Evolutionary conservation across 2,797 vertebrate genomes (phyloP), one percentile per base, ranked within the genome.

Genomic region (Argentina silus): DNA sequence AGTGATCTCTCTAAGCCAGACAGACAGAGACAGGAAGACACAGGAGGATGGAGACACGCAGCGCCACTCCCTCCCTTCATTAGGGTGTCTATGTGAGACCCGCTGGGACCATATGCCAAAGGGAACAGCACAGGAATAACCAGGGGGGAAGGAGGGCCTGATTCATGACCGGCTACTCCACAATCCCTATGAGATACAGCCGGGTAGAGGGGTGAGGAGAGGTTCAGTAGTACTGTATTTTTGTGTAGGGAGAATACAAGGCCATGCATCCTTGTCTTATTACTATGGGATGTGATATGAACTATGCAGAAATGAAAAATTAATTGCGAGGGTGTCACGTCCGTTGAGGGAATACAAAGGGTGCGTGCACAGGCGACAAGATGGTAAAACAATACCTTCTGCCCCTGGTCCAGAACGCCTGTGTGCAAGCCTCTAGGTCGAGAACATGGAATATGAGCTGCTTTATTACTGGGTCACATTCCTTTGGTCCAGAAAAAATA

Each of bases 81-180:
- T 74, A 59, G 64, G 66, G 45, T 65, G 57, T 56, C 59, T 68
- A 48, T 55, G 42, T 48, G 48, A 74, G 76, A 74, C 67, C 79
- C 68, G 78, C 77, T 78, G 78, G 60, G 75, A 69, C 69, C 77
- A 77, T 65, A 75, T 71, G 75, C 60, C 56, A 65, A 47, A 61
- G 44, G 27, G 62, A n/a, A 56, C 36, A 27, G 36, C 15, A 9
- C 36, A 3, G 23, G 8, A 55, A 56, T 10, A 23, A 59, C 6
- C 8, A 0, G 42, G 63, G 63, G n/a, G 36, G 53, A n/a, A 19
- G n/a, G 44, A 21, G n/a, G 63, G 44, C 63, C n/a, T 59, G 17
- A 47, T 45, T 59, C 21, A 48, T 8, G 15, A 60, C 68, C 68
- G 19, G 12, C 44, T 47, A 6, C 10, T 10, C 17, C 11, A n/a